Evolutionary conservation across 2,888 invertebrate genomes (phyloP).

Genomic region (Sesia bembeciformis): DNA sequence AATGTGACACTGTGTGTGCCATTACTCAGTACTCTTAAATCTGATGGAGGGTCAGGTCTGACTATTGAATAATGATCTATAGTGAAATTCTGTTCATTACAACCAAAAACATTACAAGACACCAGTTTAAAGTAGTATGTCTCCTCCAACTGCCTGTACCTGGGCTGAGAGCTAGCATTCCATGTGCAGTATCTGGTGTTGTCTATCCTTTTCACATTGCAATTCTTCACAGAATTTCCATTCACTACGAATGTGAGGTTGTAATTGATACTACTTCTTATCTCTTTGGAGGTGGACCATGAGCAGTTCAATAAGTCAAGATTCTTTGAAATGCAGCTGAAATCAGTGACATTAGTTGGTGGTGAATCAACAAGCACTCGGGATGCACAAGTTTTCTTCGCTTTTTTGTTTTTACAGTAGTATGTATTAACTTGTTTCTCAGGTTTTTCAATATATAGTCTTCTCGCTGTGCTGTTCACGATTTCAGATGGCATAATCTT

Average conservation of each 20-base stretch:
- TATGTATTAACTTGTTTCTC: conserved; percentile 67
- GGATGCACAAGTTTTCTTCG: conserved; percentile 33
- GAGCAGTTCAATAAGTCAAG: conserved; percentile 83
- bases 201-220: conserved; percentile 10
- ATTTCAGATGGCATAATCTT: conserved; percentile 44
- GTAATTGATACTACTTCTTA: conserved; percentile 46
- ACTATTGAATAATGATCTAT: conserved; percentile 75
- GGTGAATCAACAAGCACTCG: conserved; percentile 61
- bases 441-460: conserved; percentile 69
- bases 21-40: conserved; percentile 32
- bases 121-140: conserved; percentile 74
- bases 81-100: conserved; percentile 53
- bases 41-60: conserved; percentile 43
- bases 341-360: conserved; percentile 79
- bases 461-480: conserved; percentile 77
- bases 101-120: conserved; percentile 78
- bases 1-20: conserved; percentile 48
- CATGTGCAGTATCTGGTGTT: conserved; percentile 34
- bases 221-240: conserved; percentile 25
- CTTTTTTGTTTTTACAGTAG: conserved; percentile 62
- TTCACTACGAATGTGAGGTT: conserved; percentile 35
- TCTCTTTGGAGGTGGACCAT: conserved; percentile 74
- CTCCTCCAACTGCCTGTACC: conserved; percentile 59
- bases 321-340: conserved; percentile 82
- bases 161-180: conserved; percentile 38